Evolutionary conservation across 2,797 vertebrate genomes (phyloP), one percentile per base, ranked within the genome.

Genomic region (Ciconia nigra): DNA sequence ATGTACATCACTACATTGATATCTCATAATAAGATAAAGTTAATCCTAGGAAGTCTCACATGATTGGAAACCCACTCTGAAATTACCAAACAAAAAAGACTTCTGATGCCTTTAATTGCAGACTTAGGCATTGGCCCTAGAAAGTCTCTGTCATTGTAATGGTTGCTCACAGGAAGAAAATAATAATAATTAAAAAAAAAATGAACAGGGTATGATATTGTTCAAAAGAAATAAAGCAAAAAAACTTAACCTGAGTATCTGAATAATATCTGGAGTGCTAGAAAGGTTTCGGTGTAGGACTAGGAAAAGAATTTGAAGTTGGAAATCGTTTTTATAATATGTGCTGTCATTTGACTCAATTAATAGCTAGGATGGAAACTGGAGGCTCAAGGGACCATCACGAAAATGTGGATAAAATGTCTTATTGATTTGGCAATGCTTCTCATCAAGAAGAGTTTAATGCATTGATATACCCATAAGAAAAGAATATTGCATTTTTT

Each of bases 401-500:
- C 52, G 76, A 96, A 97, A 96, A 95, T 81, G 87, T 94, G 74
- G 92, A 91, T 92, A 87, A 98, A 97, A 98, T 96, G 84, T 95
- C 66, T 95, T 97, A 98, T 97, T 94, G 98, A 98, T 97, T 95
- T 84, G 80, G 58, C n/a, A 58, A 13, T 51, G 78, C 15, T 93
- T 95, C 92, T 97, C 87, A 96, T 42, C 35, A 96, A 96, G 88
- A 95, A 55, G 54, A 94, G 29, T 96, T 97, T 89, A 97, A 95
- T 89, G 71, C 49, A 67, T 33, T 93, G 82, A 87, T 84, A 93
- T 66, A 89, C 90, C 84, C 82, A 47, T 66, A 91, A 96, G 69
- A 89, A 73, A 81, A 95, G 55, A 79, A 80, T 87, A 89, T 35
- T 94, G 71, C 17, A 46, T 80, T 95, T 90, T 83, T 74, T 42